Base-by-base conservation (phyloP, 2,113 vertebrate genomes). In the Gopherus flavomarginatus region DNA sequence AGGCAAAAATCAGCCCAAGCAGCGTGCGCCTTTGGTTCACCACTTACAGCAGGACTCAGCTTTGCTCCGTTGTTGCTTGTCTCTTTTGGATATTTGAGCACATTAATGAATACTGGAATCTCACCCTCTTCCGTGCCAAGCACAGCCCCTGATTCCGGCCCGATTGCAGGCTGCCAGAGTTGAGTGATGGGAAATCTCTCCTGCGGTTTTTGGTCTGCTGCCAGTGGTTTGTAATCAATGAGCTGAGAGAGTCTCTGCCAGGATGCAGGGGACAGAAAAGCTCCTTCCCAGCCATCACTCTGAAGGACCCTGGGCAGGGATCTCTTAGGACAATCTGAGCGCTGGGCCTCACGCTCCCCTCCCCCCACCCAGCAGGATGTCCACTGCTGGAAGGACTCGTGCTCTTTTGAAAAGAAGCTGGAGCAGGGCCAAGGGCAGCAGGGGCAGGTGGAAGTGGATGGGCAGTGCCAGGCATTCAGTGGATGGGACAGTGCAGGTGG, bases 151-250 rank as follows among this genome's bases (percentile, higher is more conserved):
- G 31, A 75, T 87, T 88, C 85, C 29, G 29, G 82, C 31, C 56
- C 38, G 3, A 14, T 52, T 17, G 4, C 42, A 35, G 49, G 31
- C 42, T 50, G 31, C 79, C 17, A 19, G 79, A 9, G 31, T 54
- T 47, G 89, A 88, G 86, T 0, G 0, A n/a, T 35, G 90, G 3
- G 4, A 72, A 38, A 47, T 54, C 62, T 88, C 9, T 0, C 0
- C 86, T 87, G 89, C 93, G 90, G 96, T 90, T 97, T 72, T 96
- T 96, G 94, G 89, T 81, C 91, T 80, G 87, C 85, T 88, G 93
- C 83, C 53, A 42, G 90, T 72, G 94, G 95, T 96, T 95, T 96
- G 94, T 79, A 53, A 92, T 92, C 49, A 5, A 77, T 92, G 86
- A 94, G 81, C 0, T 14, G n/a, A 87, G n/a, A 85, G 86, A 92